Evolutionary conservation across 2,113 vertebrate species (phyloP).

Genomic region (Lampris megalopsis): DNA sequence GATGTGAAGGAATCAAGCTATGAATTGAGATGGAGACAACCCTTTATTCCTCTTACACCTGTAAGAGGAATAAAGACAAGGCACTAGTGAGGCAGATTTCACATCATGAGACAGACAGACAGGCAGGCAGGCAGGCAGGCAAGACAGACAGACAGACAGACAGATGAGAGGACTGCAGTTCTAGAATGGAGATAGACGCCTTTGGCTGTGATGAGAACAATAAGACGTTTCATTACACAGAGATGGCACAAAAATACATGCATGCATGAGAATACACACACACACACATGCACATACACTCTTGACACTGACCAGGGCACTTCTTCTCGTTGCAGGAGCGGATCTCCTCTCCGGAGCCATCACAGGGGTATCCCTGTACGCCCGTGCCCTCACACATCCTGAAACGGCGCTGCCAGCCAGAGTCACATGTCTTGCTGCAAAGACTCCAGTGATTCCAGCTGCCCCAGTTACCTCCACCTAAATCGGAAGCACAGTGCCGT

Average conservation of each 20-base stretch:
- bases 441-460: conserved; percentile 97
- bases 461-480: conserved; percentile 94
- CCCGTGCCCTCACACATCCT: conserved; percentile 94
- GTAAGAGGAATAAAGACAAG: too few relatives aligned
- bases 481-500: background rate
- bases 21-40: background rate
- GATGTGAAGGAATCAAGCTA: conserved; percentile 26
- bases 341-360: conserved; percentile 95
- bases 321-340: conserved; percentile 97
- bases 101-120: conserved; percentile 29
- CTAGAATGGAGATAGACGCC: conserved; percentile 24
- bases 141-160: conserved; percentile 28
- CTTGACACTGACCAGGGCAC: conserved; percentile 90
- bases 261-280: conserved; percentile 3
- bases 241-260: conserved; percentile 24
- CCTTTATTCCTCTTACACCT: too few relatives aligned
- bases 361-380: conserved; percentile 90
- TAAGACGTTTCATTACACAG: background rate
- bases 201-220: conserved; percentile 31
- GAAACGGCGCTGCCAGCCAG: conserved; percentile 95
- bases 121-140: conserved; percentile 1
- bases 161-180: conserved; percentile 26
- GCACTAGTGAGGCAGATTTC: too few relatives aligned
- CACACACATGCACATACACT: background rate
- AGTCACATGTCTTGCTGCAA: conserved; percentile 98